These are phyloP conservation scores for Anguilla japonica DNA, from an alignment of 2,113 vertebrate species.

Conservation along the genomic window DNA sequence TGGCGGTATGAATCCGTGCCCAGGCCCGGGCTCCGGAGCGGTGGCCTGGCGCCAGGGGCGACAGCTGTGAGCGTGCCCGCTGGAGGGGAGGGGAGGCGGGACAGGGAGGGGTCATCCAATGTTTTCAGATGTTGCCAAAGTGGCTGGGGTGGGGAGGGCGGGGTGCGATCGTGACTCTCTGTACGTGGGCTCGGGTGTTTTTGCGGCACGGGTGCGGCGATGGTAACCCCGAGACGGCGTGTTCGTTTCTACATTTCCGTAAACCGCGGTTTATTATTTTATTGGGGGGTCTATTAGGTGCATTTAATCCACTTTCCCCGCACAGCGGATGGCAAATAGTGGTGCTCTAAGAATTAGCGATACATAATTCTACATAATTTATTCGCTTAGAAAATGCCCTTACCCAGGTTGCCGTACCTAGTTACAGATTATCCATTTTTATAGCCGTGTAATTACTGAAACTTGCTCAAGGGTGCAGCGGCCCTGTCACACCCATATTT, in stretches of 20 bases:
- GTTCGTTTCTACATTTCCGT: too few relatives aligned
- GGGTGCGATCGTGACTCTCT: background rate
- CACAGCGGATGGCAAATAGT: background rate
- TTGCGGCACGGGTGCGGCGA: background rate
- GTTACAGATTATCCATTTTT: background rate
- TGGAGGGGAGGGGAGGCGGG: background rate
- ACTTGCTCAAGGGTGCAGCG: background rate
- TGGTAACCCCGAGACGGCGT: background rate
- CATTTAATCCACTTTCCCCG: background rate
- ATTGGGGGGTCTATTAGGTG: background rate
- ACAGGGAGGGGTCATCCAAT: background rate
- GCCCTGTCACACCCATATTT: background rate
- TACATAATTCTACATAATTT: background rate
- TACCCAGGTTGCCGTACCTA: background rate
- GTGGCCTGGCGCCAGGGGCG: background rate
- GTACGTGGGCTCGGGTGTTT: background rate
- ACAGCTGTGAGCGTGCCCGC: background rate
- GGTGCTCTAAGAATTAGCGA: background rate
- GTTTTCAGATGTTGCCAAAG: background rate
- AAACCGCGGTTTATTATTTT: background rate
- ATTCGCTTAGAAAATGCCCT: background rate
- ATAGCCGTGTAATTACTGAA: background rate
- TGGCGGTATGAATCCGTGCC: background rate
- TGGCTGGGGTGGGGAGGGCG: background rate
- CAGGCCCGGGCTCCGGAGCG: too few relatives aligned